Evolutionary conservation across 2,888 invertebrate species (phyloP), one percentile per base, ranked within the genome.

Genomic region (Limnephilus auricula): DNA sequence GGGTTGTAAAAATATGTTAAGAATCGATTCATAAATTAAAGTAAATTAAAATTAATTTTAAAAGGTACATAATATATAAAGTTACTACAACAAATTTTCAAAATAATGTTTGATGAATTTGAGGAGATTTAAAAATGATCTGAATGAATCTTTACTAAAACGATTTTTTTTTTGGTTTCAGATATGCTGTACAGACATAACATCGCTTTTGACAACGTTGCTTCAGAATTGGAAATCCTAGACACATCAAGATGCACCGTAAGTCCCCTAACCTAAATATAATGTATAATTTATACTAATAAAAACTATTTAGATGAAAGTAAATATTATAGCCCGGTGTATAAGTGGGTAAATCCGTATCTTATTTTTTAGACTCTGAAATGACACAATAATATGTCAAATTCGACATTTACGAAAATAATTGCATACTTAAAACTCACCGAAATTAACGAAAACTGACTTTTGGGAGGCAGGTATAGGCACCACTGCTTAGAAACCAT

Each of bases 191-290:
- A 98, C 95, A 97, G 97, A 94, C 98, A 98, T 95, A 97, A 97
- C 95, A 97, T 97, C 94, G 97, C 97, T 93, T 97, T 98, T 95
- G 98, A 98, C 95, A 97, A 97, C 94, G 97, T 97, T 93, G 97
- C 97, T 93, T 97, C 97, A 93, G 98, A 98, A 95, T 97, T 97
- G 94, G 98, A 97, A 96, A 97, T 97, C 95, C 96, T 97, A 95
- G 98, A 97, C 95, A 98, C 97, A 93, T 98, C 97, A 94, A 97
- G 97, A 96, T 98, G 97, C 96, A 97, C 97, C 96, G 98, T 98
- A 96, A 97, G 97, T 96, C 65, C 6, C 18, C 18, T 25, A 6
- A 18, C 65, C 10, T 40, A 40, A 40, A 40, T 1, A 40, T 45
- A 13, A 15, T 90, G 10, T 30, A 10, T 30, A 50, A 84, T 65